Evolutionary conservation across 2,797 vertebrate genomes (phyloP).

Genomic region (Rachycentron canadum): DNA sequence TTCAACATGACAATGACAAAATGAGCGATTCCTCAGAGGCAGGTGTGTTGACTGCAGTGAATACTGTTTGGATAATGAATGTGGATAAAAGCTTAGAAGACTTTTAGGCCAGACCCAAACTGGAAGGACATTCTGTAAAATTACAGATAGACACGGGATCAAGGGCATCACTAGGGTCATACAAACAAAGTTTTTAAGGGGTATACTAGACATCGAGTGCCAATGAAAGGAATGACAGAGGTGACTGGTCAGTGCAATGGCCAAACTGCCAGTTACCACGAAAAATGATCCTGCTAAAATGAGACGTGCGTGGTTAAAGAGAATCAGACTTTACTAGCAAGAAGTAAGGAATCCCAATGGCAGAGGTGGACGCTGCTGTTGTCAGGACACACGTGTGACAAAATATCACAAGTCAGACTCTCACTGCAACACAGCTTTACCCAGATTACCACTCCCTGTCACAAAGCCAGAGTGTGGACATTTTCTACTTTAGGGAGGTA

Average conservation of each 20-base stretch:
- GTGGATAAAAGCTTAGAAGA: neutral
- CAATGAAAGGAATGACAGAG: neutral
- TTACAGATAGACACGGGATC: conserved; percentile 14
- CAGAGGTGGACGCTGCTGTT: conserved; percentile 36
- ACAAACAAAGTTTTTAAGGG: neutral
- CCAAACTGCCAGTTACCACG: neutral
- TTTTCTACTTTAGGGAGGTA: conserved; percentile 29
- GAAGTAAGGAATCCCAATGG: too few relatives aligned
- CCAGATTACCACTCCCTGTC: conserved; percentile 1
- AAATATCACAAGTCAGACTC: conserved; percentile 3
- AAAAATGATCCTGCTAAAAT: neutral
- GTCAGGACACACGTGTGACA: conserved; percentile 25
- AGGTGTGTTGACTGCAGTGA: too few relatives aligned
- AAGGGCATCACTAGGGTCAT: conserved; percentile 2
- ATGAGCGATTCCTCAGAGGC: too few relatives aligned
- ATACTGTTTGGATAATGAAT: too few relatives aligned
- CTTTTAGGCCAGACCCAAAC: neutral
- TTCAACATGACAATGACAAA: too few relatives aligned
- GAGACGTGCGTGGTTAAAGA: neutral
- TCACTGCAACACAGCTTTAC: conserved; percentile 10
- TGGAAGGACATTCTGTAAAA: conserved; percentile 7
- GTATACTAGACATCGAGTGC: neutral
- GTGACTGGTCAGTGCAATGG: too few relatives aligned
- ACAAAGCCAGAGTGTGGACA: neutral
- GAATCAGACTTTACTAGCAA: neutral